phyloP scores from a whole-genome alignment of 2,797 vertebrate species.

The Hozukius guyotensis region DNA sequence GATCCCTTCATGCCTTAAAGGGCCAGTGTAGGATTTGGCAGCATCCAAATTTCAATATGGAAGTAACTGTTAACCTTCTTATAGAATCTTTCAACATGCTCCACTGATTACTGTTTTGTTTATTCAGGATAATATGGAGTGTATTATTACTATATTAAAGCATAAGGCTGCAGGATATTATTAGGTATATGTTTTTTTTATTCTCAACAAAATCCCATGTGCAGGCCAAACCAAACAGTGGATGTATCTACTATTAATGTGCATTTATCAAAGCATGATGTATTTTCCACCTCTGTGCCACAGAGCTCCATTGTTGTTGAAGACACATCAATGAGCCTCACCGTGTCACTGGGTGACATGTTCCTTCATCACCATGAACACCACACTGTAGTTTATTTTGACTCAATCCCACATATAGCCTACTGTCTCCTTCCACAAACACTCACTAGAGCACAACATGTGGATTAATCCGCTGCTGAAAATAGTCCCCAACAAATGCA shows the following conservation, averaged over 20 bases:
- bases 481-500: not conserved
- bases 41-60: not conserved
- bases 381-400: not conserved
- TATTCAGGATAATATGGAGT: not conserved
- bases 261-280: not conserved
- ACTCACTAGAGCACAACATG: too few species aligned
- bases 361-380: not conserved
- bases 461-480: not conserved
- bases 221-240: not conserved
- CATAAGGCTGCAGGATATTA: not conserved
- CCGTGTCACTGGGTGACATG: not conserved
- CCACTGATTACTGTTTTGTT: not conserved
- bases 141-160: not conserved
- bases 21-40: not conserved
- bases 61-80: not conserved
- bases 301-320: too few species aligned
- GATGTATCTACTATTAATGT: not conserved
- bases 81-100: not conserved
- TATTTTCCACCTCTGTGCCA: too few species aligned
- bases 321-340: too few species aligned
- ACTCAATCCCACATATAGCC: not conserved
- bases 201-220: not conserved
- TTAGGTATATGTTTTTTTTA: not conserved
- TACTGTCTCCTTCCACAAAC: too few species aligned
- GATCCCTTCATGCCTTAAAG: not conserved